These are phyloP conservation scores for Hippoglossus hippoglossus DNA, from an alignment of 2,797 vertebrate species.

Conservation along the genomic window DNA sequence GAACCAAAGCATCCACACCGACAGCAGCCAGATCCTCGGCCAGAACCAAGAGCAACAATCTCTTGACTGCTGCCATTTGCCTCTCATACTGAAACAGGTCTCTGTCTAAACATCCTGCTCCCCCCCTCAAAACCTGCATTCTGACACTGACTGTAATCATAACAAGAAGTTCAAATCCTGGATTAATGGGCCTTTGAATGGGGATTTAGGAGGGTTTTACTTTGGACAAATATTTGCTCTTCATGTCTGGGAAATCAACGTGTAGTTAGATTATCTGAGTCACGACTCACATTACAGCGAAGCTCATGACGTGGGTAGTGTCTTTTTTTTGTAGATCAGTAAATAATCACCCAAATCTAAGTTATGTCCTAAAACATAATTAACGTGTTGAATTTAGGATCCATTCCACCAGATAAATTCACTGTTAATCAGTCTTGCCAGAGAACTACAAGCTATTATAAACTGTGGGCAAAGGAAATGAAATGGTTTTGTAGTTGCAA, in stretches of 20 bases:
- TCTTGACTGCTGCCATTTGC: slow-evolving; percentile 84
- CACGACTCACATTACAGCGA: slow-evolving; percentile 42
- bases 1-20: slow-evolving; percentile 58
- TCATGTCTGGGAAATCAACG: slow-evolving; percentile 78
- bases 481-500: not conserved
- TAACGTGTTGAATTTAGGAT: not conserved
- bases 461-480: not conserved
- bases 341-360: not conserved
- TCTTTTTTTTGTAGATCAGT: slow-evolving; percentile 1
- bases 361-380: not conserved
- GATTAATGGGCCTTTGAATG: slow-evolving; percentile 76
- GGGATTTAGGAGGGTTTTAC: slow-evolving; percentile 62
- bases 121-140: slow-evolving; percentile 60
- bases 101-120: slow-evolving; percentile 79
- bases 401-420: not conserved
- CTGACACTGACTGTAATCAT: slow-evolving; percentile 59
- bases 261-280: slow-evolving; percentile 53
- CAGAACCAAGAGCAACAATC: slow-evolving; percentile 77
- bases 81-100: slow-evolving; percentile 96
- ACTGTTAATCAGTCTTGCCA: not conserved
- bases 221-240: slow-evolving; percentile 74
- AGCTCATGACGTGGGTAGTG: slow-evolving; percentile 31
- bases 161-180: slow-evolving; percentile 73
- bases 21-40: slow-evolving; percentile 54
- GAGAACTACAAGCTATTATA: not conserved